Evolutionary conservation across 2,113 vertebrate genomes (phyloP).

Genomic region (Amia ocellicauda): DNA sequence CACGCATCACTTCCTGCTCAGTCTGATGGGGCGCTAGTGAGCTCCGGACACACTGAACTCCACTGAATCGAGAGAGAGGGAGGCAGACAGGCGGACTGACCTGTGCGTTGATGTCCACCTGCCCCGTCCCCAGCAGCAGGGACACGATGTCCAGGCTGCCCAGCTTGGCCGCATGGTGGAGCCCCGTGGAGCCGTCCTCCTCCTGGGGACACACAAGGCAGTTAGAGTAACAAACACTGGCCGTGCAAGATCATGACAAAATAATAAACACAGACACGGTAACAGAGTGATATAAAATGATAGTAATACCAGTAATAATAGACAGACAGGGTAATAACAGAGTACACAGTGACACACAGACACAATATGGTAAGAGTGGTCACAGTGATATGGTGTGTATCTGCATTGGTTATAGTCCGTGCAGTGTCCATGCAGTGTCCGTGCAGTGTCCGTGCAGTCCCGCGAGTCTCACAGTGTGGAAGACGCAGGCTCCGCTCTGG

Average conservation of each 20-base stretch:
- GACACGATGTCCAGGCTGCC: conserved; percentile 80
- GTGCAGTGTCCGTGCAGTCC: neutral
- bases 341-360: neutral
- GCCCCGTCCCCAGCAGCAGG: conserved; percentile 81
- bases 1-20: no score
- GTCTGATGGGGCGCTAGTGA: no score
- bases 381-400: neutral
- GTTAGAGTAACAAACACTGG: no score
- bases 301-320: no score
- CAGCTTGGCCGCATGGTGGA: conserved; percentile 85
- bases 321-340: neutral
- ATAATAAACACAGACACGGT: no score
- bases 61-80: neutral
- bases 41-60: neutral
- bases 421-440: conserved; percentile 14
- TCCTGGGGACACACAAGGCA: conserved; percentile 61
- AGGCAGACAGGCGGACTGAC: conserved; percentile 40
- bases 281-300: no score
- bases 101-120: conserved; percentile 88
- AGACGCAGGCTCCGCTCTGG: conserved; percentile 78
- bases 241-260: no score
- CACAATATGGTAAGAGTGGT: neutral
- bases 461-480: conserved; percentile 65
- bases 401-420: neutral
- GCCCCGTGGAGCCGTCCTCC: conserved; percentile 84